Base-by-base conservation (phyloP, 2,888 invertebrate genomes). In the Tricholauxania praeusta region DNA sequence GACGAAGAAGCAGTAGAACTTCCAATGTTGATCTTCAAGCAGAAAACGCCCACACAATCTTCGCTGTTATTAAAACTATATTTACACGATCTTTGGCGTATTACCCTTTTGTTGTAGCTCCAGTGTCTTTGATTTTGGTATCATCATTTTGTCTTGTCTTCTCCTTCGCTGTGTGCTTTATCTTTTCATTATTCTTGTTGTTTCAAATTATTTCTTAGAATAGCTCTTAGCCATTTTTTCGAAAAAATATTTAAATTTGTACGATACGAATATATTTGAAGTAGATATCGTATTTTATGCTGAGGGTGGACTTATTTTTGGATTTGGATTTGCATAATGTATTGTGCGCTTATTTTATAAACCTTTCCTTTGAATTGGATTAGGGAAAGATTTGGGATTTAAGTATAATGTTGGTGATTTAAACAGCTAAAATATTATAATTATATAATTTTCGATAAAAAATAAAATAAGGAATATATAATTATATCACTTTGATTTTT, bases 31-130 rank as follows among this genome's bases (percentile, higher is more conserved):
- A 62, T 10, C 14, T 28, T 70, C 62, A 12, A 39, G 62, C 60
- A 60, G 51, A 47, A n/a, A 70, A 70, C 70, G 70, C 70, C 70
- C 70, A 70, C 70, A 70, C 70, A 70, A 70, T 70, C 70, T 70
- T 51, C 28, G 62, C 60, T 62, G 70, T 70, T 62, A 70, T 70
- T 70, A 70, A 68, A 70, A 70, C 70, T 52, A 62, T 70, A 70
- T 70, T 70, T 70, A 60, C 70, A 62, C 60, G 70, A 70, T 62
- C 70, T 53, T 59, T 22, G 62, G 39, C 47, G 14, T 49, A 70
- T 52, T 53, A 55, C 17, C 48, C 48, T 64, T 39, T 64, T 7
- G 19, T 28, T 49, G 64, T 51, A n/a, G 32, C 14, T 28, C 12
- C 32, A 17, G 17, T 19, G 12, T 28, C 53, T n/a, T 39, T 3